Evolutionary conservation across 2,113 vertebrate species (phyloP).

Genomic region (Toxostoma redivivum): DNA sequence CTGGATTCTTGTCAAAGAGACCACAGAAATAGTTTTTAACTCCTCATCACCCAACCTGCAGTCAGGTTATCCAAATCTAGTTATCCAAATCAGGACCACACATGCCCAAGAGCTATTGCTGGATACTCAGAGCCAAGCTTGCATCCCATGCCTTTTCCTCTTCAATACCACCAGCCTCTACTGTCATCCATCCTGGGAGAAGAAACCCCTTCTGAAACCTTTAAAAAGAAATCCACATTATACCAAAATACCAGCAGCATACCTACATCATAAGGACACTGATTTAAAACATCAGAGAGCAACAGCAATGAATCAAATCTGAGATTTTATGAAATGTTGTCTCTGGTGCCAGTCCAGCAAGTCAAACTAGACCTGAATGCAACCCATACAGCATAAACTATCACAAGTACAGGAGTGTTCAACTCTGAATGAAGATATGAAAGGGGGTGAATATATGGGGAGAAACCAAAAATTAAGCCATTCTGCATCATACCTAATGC

Average conservation of each 20-base stretch:
- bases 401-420: background rate
- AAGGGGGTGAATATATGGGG: background rate
- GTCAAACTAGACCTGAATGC: background rate
- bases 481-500: background rate
- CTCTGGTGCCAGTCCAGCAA: background rate
- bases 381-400: background rate
- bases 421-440: background rate
- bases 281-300: background rate
- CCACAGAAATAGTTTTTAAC: background rate
- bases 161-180: background rate
- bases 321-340: background rate
- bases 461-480: background rate
- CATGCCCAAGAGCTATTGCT: background rate
- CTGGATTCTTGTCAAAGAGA: background rate
- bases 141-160: background rate
- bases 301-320: background rate
- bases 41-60: background rate
- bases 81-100: background rate
- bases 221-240: background rate
- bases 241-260: background rate
- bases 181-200: background rate
- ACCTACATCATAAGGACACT: background rate
- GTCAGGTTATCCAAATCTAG: background rate
- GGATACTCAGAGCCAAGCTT: background rate
- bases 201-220: background rate